These are phyloP conservation scores for Macrochelys suwanniensis DNA, from an alignment of 2,797 vertebrate genomes.

Conservation along the genomic window DNA sequence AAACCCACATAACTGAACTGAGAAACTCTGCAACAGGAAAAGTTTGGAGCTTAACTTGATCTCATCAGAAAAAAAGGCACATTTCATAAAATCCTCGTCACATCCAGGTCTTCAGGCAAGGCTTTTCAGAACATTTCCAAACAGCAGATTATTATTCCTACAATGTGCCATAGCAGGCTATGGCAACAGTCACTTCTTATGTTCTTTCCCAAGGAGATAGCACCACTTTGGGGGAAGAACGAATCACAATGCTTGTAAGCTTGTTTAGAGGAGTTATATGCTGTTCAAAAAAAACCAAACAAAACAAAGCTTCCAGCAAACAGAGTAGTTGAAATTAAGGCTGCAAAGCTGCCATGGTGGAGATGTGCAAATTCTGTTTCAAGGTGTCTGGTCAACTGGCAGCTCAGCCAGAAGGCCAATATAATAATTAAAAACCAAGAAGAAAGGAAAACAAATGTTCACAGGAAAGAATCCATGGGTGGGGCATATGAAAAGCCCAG, in stretches of 20 bases:
- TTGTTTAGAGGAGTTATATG: conserved; percentile 80
- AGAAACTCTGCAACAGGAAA: conserved; percentile 80
- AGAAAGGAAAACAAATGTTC: conserved; percentile 59
- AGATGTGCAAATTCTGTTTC: conserved; percentile 91
- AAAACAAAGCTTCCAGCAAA: conserved; percentile 82
- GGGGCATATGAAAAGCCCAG: conserved; percentile 96
- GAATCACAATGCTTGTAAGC: conserved; percentile 72
- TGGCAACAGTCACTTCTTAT: conserved; percentile 58
- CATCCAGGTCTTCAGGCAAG: conserved; percentile 68
- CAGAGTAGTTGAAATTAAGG: conserved; percentile 83
- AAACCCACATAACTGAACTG: conserved; percentile 75
- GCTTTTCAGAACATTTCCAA: conserved; percentile 70
- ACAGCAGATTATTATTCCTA: conserved; percentile 67
- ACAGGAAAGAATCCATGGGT: conserved; percentile 92
- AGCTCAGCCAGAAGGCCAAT: conserved; percentile 77
- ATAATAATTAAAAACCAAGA: conserved; percentile 60
- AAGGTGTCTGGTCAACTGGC: conserved; percentile 77
- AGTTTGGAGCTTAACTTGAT: conserved; percentile 84
- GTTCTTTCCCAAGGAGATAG: conserved; percentile 79
- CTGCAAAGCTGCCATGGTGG: conserved; percentile 89
- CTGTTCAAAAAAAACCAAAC: conserved; percentile 67
- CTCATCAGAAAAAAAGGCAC: conserved; percentile 86
- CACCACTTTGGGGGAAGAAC: conserved; percentile 84
- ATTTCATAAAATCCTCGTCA: conserved; percentile 80
- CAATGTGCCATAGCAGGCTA: conserved; percentile 9